A percentile compares a stretch with the other conserved stretches of the same genome.
Conservation (phyloP, 1,140 invertebrate species). For the Trinorchestia longiramus region DNA sequence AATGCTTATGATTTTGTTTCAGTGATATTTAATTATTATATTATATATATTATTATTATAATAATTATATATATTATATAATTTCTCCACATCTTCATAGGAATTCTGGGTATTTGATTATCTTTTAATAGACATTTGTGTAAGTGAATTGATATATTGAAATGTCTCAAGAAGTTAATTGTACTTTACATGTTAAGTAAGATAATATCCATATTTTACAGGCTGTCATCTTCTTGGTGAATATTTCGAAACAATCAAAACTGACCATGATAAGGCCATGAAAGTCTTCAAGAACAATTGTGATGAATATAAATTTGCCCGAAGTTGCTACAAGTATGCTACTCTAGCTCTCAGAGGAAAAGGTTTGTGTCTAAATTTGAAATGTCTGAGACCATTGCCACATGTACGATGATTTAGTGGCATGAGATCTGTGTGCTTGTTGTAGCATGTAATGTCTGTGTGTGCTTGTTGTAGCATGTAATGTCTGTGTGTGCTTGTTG, state of each 20-base stretch:
- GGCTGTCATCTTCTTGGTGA: constrained; percentile 92
- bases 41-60: too few species aligned
- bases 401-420: background rate
- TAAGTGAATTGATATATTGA: background rate
- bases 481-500: too few species aligned
- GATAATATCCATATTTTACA: constrained; percentile 70
- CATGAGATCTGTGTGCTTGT: background rate
- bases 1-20: too few species aligned
- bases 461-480: background rate
- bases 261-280: constrained; percentile 82
- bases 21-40: too few species aligned
- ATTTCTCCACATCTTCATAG: too few species aligned
- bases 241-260: constrained; percentile 85
- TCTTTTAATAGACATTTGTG: background rate
- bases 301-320: constrained; percentile 82
- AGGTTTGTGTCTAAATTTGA: constrained; percentile 56
- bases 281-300: constrained; percentile 87
- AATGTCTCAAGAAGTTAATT: background rate
- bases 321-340: constrained; percentile 88
- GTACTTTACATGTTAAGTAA: constrained; percentile 77
- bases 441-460: background rate
- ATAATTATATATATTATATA: too few species aligned
- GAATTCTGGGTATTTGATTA: background rate
- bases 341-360: constrained; percentile 74
- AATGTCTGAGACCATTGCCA: background rate